These are phyloP conservation scores for Gopherus evgoodei DNA, from an alignment of 2,113 vertebrate species.

Conservation along the genomic window DNA sequence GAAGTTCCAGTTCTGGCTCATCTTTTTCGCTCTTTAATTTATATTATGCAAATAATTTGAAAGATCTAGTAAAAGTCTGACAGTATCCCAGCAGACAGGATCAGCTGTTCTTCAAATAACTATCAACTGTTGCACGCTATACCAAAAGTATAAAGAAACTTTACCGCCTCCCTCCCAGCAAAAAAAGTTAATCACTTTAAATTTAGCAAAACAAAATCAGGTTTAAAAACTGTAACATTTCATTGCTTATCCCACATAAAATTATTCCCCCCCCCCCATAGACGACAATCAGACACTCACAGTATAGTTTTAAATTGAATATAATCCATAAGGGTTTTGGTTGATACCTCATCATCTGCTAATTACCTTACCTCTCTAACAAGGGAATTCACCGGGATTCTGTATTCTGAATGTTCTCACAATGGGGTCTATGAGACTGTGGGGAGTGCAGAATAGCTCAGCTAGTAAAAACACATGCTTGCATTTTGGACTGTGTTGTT, in stretches of 20 bases:
- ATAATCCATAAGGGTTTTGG: constrained; percentile 26
- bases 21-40: background rate
- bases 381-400: constrained; percentile 14
- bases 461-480: background rate
- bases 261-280: background rate
- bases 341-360: constrained; percentile 19
- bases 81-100: background rate
- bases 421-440: background rate
- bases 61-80: background rate
- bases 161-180: background rate
- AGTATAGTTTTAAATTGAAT: constrained; percentile 52
- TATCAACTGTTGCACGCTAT: background rate
- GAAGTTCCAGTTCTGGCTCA: background rate
- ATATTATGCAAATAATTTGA: background rate
- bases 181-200: background rate
- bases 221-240: constrained; percentile 13
- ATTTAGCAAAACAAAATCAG: background rate
- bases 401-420: background rate
- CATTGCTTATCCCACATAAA: constrained; percentile 3
- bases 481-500: background rate
- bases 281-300: background rate
- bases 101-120: background rate
- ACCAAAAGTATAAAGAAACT: background rate
- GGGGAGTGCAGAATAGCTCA: background rate
- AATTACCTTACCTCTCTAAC: background rate